Base-by-base conservation (phyloP, 2,113 vertebrate genomes). In the Tragelaphus strepsiceros region DNA sequence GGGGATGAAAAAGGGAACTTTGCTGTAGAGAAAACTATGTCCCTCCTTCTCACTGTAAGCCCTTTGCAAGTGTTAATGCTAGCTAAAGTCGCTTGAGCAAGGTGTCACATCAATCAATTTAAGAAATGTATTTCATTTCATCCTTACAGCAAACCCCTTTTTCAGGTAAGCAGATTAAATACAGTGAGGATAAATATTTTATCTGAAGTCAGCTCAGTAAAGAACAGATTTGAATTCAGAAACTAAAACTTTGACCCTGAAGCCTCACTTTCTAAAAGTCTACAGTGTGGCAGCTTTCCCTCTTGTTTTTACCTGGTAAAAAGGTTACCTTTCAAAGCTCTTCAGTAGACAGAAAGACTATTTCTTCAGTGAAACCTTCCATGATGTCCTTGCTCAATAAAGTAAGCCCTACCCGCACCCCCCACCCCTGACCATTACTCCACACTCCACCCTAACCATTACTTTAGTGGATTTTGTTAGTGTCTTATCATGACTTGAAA, bases 361-460 rank as follows among this genome's bases (percentile, higher is more conserved):
- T 4, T 83, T 56, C 46, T 19, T 84, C 62, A 24, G 16, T 58
- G 77, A 94, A 86, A 8, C 5, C 51, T 91, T 81, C 21, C 8
- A 5, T 81, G 35, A 91, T 43, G 39, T 51, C 39, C 35, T 81
- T 43, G 26, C 26, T 83, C 81, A 83, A 54, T 53, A 59, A 71
- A 51, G 90, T 2, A 21, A 6, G 61, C 32, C 10, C 7, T 51
- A 39, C 21, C n/a, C 0, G 1, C 61, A 67, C 5, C 2, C 2
- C 3, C n/a, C 5, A 1, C 5, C n/a, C 7, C 10, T 0, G 0
- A 71, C 19, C 35, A 77, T 77, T 24, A 77, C 22, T 77, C 35
- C 12, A 35, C 1, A 10, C 24, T 51, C 46, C 19, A 56, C 10
- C 21, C 24, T 8, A 30, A 16, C 8, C 19, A 56, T 58, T 32